Evolutionary conservation across 2,797 vertebrate genomes (phyloP), one percentile per base, ranked within the genome.

Genomic region (Enteromius radiatus): DNA sequence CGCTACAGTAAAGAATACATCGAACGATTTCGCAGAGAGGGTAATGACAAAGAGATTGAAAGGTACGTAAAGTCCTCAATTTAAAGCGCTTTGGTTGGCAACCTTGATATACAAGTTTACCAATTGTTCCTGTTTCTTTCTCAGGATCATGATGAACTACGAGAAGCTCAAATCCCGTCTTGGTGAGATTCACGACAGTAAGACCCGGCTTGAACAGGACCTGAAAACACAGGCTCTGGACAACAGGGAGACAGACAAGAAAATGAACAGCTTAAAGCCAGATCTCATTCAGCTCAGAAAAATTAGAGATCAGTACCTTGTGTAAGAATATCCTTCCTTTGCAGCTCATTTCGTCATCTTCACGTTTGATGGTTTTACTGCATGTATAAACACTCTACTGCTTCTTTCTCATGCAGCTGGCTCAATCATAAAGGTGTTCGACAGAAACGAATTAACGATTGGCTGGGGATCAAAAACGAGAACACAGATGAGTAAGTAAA

Each of bases 261-360:
- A 96, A 94, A 99, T 99, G 97, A 98, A 98, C 91, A 98, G 97
- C 87, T 96, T 99, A 92, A 98, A 98, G 89, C 98, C 97, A 19
- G 97, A 99, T 91, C 95, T 99, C 89, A 96, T 98, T 76, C 97
- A 98, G 92, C 96, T 98, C 67, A 96, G 97, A 90, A 98, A 97
- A 95, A 97, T 97, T 91, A 94, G 97, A 87, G 97, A 99, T 92
- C 97, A 98, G 92, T 95, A 98, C 88, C 96, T 99, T 64, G 96
- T 98, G 98, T 99, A 90, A 97, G 97, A 92, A 10, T 1, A 43
- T n/a, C n/a, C 41, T 78, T 43, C 28, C n/a, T 82, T 69, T 63
- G 31, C 70, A 33, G 4, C 36, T 5, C 11, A 19, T 56, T 33
- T 52, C 11, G 19, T 31, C 10, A 31, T 3, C 14, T 12, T 79